These are phyloP conservation scores for Myotis myotis DNA, from an alignment of 2,797 vertebrate species.

Conservation along the genomic window DNA sequence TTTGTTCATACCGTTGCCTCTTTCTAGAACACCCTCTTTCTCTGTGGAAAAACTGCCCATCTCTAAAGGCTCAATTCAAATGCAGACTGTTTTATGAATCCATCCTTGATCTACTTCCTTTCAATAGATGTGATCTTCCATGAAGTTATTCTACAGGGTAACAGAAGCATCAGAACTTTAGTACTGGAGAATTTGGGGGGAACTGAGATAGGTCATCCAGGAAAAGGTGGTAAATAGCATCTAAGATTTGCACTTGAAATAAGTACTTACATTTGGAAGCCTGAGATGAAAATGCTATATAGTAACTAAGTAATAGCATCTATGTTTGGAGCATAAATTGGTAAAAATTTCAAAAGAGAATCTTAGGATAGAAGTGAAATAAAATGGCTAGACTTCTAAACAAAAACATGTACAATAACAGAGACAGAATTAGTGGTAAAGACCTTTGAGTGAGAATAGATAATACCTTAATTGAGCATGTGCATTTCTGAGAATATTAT, in stretches of 20 bases:
- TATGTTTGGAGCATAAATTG: background rate
- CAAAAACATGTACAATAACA: background rate
- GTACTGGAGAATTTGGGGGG: background rate
- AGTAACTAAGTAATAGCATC: background rate
- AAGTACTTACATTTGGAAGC: background rate
- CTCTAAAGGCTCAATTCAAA: background rate
- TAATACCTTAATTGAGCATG: background rate
- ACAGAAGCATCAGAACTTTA: background rate
- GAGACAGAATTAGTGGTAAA: background rate
- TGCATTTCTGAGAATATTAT: background rate
- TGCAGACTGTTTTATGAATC: background rate
- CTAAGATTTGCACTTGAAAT: background rate
- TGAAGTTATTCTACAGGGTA: background rate
- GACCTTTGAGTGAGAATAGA: background rate
- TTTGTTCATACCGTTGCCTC: background rate
- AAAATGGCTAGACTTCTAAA: background rate
- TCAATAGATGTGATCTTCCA: background rate
- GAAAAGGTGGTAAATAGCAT: background rate
- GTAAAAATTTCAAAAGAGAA: background rate
- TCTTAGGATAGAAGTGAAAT: background rate
- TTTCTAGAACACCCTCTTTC: background rate
- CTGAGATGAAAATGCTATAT: background rate
- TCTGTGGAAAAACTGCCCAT: background rate
- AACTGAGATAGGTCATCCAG: background rate
- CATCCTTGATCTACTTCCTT: background rate